Conservation (phyloP, 2,888 invertebrate species). For the Cartodere bifasciata region DNA sequence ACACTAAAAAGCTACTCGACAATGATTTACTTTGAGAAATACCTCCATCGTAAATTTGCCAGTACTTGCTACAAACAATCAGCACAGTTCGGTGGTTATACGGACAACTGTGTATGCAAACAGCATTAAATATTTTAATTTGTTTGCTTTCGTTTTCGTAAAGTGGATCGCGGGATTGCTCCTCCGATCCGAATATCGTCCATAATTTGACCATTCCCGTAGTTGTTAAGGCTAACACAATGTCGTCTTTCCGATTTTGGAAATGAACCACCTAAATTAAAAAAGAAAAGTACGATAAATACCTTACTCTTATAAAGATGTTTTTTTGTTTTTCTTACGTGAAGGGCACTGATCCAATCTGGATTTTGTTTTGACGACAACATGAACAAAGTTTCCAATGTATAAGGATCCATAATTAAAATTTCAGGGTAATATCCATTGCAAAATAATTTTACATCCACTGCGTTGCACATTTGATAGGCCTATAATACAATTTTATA, state of each 20-base stretch:
- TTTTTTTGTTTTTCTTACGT: too few species aligned
- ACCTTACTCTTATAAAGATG: too few species aligned
- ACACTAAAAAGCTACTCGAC: slow-evolving; percentile 8
- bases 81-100: slow-evolving; percentile 94
- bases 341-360: slow-evolving; percentile 96
- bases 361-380: slow-evolving; percentile 91
- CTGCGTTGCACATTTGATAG: slow-evolving; percentile 72
- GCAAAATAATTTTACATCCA: slow-evolving; percentile 81
- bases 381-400: slow-evolving; percentile 82
- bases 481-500: slow-evolving; percentile 41
- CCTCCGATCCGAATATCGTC: slow-evolving; percentile 83
- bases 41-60: slow-evolving; percentile 84
- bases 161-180: slow-evolving; percentile 74
- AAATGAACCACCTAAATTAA: too few species aligned
- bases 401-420: slow-evolving; percentile 91
- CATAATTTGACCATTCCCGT: slow-evolving; percentile 96
- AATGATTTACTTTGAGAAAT: slow-evolving; percentile 6
- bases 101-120: slow-evolving; percentile 84
- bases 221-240: slow-evolving; percentile 87
- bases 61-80: slow-evolving; percentile 92
- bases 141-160: slow-evolving; percentile 98
- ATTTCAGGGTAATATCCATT: slow-evolving; percentile 98
- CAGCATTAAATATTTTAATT: slow-evolving; percentile 85
- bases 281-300: too few species aligned
- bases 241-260: slow-evolving; percentile 88